Conservation (phyloP, 2,113 vertebrate species). For the Ctenodactylus gundi region DNA sequence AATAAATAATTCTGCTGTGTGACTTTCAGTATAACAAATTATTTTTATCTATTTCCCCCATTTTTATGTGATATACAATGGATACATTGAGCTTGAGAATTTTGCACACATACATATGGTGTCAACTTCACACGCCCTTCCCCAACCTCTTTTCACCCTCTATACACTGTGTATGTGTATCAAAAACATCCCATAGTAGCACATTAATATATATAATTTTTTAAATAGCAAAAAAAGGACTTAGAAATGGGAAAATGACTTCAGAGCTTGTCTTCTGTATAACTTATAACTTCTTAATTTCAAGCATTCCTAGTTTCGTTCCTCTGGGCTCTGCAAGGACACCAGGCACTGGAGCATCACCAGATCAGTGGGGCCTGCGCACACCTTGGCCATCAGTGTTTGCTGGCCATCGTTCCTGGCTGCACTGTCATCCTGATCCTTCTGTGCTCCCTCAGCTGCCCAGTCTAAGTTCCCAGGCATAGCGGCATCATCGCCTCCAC, state of each 20-base stretch:
- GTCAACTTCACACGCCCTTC: too few relatives aligned
- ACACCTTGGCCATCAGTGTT: neutral
- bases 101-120: neutral
- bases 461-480: neutral
- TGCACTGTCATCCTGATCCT: too few relatives aligned
- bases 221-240: neutral
- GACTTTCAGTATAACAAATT: neutral
- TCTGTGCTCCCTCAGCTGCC: too few relatives aligned
- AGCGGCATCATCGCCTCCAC: neutral
- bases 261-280: neutral
- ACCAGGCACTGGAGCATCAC: neutral
- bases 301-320: neutral
- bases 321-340: neutral
- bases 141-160: too few relatives aligned
- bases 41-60: neutral
- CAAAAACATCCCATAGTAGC: neutral
- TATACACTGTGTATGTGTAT: neutral
- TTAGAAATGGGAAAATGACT: neutral
- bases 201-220: neutral
- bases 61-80: too few relatives aligned
- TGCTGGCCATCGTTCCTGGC: neutral
- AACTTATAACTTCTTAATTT: neutral
- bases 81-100: too few relatives aligned
- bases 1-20: neutral
- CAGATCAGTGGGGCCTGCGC: neutral